phyloP scores from a whole-genome alignment of 2,113 vertebrate genomes.

The Isurus oxyrinchus region DNA sequence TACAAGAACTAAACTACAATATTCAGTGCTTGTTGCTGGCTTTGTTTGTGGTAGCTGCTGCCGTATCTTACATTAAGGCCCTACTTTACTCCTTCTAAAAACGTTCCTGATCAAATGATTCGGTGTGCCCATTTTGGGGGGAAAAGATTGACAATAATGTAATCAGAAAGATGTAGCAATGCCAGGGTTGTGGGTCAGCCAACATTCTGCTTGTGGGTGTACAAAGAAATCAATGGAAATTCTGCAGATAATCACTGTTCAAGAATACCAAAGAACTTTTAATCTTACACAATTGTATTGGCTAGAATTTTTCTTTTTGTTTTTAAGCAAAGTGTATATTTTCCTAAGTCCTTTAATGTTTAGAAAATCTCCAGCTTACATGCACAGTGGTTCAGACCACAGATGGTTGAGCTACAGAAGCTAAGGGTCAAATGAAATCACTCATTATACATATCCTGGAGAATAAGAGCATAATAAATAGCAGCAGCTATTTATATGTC shows the following conservation, averaged over 20 bases:
- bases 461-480: neutral
- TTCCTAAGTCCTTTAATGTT: neutral
- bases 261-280: neutral
- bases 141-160: neutral
- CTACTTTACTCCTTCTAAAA: neutral
- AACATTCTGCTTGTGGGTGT: neutral
- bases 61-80: neutral
- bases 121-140: neutral
- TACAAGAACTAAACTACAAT: neutral
- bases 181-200: neutral
- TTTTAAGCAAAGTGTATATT: neutral
- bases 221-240: neutral
- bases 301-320: constrained; percentile 3
- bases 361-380: neutral
- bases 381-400: neutral
- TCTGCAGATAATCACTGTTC: neutral
- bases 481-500: neutral
- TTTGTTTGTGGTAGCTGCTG: neutral
- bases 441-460: neutral
- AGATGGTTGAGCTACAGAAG: neutral
- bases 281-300: neutral
- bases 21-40: neutral
- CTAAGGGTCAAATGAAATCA: neutral
- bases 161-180: neutral
- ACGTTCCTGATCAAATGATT: too few relatives aligned